Evolutionary conservation across 2,113 vertebrate species (phyloP), one percentile per base, ranked within the genome.

Genomic region (Apodemus sylvaticus): DNA sequence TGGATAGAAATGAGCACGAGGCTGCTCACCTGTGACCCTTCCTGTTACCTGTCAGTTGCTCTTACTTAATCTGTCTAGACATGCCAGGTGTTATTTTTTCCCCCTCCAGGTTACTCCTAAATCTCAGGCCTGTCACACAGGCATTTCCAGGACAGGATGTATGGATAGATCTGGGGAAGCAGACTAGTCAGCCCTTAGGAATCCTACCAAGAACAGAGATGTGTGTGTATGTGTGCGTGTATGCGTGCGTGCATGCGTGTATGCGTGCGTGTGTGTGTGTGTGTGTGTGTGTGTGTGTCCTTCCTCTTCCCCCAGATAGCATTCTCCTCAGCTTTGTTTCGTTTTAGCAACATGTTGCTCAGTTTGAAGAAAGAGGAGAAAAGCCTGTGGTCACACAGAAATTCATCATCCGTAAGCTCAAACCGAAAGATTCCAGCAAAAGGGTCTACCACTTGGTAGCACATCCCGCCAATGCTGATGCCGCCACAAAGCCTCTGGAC

Each of bases 301-400:
- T 51, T 70, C 74, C 82, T 91, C 66, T 94, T 60, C 51, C 16
- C 95, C 94, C 76, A 36, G 24, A 92, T 92, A 90, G 79, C 55
- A 55, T 92, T 45, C 82, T 88, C 48, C 48, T 93, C 24, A 95
- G 24, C 89, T 97, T 90, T 51, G 42, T 97, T 92, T 96, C 95
- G 90, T 64, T 96, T 55, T 83, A 99, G 99, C 96, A 99, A 81
- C 98, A 96, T 31, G 42, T 92, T 89, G 98, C 98, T 87, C 98
- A 48, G 87, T 96, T 93, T 88, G 96, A 97, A 19, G 94, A 78
- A 55, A 95, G 55, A 36, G 82, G 95, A 71, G 98, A 96, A 73
- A 98, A 97, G 96, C 53, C 96, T 91, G 31, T 89, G 29, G 55
- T 95, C 2, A 94, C 86, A 45, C 99, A 90, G 86, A 97, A 85